Conservation (phyloP, 92 coral and sea anemone genomes). For the Palythoa grandis region DNA sequence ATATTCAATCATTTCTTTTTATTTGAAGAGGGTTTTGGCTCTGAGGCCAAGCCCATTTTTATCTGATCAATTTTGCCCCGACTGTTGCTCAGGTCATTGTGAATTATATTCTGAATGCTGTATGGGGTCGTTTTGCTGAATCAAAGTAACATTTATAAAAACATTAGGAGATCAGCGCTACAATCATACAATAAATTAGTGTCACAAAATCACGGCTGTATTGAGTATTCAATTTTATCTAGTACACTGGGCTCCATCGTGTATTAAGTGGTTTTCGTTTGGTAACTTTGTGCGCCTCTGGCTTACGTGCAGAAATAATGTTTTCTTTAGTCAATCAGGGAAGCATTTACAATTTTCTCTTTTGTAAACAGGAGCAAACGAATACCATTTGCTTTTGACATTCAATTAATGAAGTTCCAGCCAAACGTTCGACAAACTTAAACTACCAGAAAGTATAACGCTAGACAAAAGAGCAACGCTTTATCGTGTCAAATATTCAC, state of each 20-base stretch:
- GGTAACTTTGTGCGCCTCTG: neutral
- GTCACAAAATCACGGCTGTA: neutral
- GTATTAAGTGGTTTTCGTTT: neutral
- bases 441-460: neutral
- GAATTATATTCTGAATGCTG: neutral
- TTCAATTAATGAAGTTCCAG: neutral
- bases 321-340: constrained; percentile 11
- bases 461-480: neutral
- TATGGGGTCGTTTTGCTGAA: neutral
- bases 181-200: neutral
- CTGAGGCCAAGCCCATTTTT: neutral
- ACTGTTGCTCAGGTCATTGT: neutral
- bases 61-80: constrained; percentile 5
- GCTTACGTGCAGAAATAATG: neutral
- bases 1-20: neutral
- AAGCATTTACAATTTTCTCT: neutral
- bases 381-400: neutral
- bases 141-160: neutral
- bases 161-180: neutral
- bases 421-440: neutral
- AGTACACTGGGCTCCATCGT: neutral
- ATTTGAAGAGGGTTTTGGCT: neutral
- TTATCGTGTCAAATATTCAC: neutral
- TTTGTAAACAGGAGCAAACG: neutral
- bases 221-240: neutral